Base-by-base conservation (phyloP, 2,888 invertebrate species). In the Drosophila bunnanda region DNA sequence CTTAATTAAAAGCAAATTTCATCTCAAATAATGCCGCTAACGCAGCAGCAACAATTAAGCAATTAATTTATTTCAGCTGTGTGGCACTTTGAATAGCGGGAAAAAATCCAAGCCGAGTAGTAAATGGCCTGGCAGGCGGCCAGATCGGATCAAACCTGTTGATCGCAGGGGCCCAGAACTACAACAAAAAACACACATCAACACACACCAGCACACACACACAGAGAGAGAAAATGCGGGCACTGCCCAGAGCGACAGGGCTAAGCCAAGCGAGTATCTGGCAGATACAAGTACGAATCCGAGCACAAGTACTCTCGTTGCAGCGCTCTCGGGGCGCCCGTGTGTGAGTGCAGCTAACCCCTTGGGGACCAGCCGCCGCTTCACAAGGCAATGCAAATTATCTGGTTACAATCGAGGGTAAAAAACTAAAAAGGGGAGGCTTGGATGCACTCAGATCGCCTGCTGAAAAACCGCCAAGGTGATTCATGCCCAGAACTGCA, bases 1-100 rank as follows among this genome's bases (percentile, higher is more conserved):
- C 80, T 84, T 82, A 84, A 84, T 84, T 84, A 84, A 84, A 84
- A 84, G 70, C 80, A 79, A 87, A 87, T 84, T 84, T 84, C 56
- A 76, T 82, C 78, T 85, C 82, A 78, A 80, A 82, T 77, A 70
- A 77, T 74, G 78, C 76, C 73, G 78, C 84, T 62, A 76, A 75
- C 30, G 62, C 74, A 61, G 58, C 73, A 61, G 44, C 77, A 81
- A 85, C 79, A 85, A 85, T 82, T 79, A 85, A 85, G 76, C 88
- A 84, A 87, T 84, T 87, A 82, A 84, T 77, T 87, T 82, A 82
- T 84, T 78, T 78, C 75, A 77, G 73, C 56, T 74, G 65, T 56
- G 53, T 58, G 54, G 55, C 53, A 68, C 68, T 74, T 73, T 68
- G 59, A 68, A 73, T 74, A 54, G 85, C 71, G 85, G 88, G 87